Base-by-base conservation (phyloP, 1,140 invertebrate species). In the Sweltsa coloradensis region DNA sequence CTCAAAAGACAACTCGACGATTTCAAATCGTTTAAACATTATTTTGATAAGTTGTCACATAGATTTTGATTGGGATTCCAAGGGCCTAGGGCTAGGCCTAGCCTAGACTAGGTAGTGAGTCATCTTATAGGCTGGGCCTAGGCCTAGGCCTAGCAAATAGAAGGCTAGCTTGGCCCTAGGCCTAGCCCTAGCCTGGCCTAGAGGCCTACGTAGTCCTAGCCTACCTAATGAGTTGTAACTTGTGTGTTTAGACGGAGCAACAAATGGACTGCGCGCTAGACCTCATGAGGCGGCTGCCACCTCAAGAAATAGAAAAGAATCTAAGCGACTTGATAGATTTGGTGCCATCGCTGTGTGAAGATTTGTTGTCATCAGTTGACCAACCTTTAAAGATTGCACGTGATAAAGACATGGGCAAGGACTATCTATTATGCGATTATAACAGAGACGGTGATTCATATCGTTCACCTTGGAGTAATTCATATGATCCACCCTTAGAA, bases 381-480 rank as follows among this genome's bases (percentile, higher is more conserved):
- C 96, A 99, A 66, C 96, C 96, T 9, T 69, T 99, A 41, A 98
- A 99, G 75, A 93, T 99, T 57, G 91, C 92, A 45, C 81, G 91
- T 65, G 95, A 99, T 66, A 90, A 89, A 61, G 83, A 82, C 57
- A 82, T 81, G 49, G 93, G 94, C 24, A 96, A 93, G 68, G 95
- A 99, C 67, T 99, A 97, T 70, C 72, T 99, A 43, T 69, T 99
- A 3, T 99, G 97, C 71, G 97, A 99, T 73, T 99, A 99, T 62
- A 99, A 97, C 68, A 78, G 97, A 61, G 96, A 99, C 71, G 95
- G 94, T 19, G 96, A 99, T 69, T 99, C 95, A 13, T 99, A 99
- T 67, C 84, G 87, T 54, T 99, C 96, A 26, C 96, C 97, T 6
- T 99, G 97, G 97, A 97, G 92, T 46, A 99, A 99, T 68, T 86